phyloP scores from a whole-genome alignment of 23 tunicate genomes.

The Trididemnum miniatum region DNA sequence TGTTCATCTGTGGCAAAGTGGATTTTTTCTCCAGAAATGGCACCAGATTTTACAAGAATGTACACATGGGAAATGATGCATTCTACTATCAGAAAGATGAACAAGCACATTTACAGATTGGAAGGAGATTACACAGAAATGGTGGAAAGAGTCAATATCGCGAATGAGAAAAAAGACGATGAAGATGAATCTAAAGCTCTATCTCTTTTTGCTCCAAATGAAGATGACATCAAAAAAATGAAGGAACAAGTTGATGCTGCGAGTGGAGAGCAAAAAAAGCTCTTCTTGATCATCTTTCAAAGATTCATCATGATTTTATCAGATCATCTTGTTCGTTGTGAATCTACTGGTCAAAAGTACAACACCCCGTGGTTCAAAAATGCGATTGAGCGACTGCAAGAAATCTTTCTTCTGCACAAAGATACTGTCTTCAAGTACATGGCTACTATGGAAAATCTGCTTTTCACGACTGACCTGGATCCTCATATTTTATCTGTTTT shows the following conservation, averaged over 20 bases:
- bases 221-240: constrained; percentile 65
- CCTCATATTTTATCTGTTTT: constrained; percentile 59
- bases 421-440: constrained; percentile 68
- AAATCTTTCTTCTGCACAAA: constrained; percentile 79
- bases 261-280: constrained; percentile 89
- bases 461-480: constrained; percentile 75
- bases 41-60: constrained; percentile 78
- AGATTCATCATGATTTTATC: constrained; percentile 82
- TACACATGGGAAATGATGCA: constrained; percentile 97
- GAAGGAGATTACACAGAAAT: constrained; percentile 59
- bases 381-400: constrained; percentile 83
- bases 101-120: constrained; percentile 65
- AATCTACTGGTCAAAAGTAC: constrained; percentile 18
- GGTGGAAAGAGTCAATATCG: constrained; percentile 42
- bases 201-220: constrained; percentile 77
- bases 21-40: constrained; percentile 96
- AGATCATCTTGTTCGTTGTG: constrained; percentile 77
- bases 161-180: constrained; percentile 51
- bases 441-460: constrained; percentile 74
- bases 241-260: constrained; percentile 81
- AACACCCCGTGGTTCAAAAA: constrained; percentile 85
- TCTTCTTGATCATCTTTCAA: constrained; percentile 93
- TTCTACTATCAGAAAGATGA: constrained; percentile 95
- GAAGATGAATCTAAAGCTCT: constrained; percentile 47
- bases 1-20: constrained; percentile 92